Percentiles rank a stretch among this genome's conserved stretches.
phyloP scores from a whole-genome alignment of 1,140 invertebrate species.

The Caenorhabditis latens region DNA sequence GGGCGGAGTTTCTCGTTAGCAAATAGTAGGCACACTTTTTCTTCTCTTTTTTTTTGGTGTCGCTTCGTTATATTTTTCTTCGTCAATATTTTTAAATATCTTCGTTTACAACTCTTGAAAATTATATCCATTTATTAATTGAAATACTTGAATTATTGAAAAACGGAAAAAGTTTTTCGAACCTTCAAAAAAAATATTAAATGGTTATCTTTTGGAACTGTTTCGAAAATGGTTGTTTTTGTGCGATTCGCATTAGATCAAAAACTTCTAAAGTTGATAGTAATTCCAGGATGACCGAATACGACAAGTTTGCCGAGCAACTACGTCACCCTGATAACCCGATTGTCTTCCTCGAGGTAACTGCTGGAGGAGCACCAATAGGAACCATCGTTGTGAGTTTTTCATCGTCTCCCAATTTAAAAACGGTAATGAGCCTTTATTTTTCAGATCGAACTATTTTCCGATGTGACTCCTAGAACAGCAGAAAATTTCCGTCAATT shows the following conservation, averaged over 20 bases:
- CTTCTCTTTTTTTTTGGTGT: background rate
- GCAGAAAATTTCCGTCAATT: conserved; percentile 98
- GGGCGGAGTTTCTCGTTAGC: background rate
- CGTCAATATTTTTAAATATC: too few relatives aligned
- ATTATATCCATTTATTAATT: too few relatives aligned
- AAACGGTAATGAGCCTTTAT: background rate
- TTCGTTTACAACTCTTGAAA: too few relatives aligned
- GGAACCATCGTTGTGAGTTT: conserved; percentile 86
- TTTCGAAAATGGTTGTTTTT: too few relatives aligned
- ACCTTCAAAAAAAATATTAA: too few relatives aligned
- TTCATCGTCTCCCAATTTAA: background rate
- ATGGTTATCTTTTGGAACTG: too few relatives aligned
- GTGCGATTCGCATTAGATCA: too few relatives aligned
- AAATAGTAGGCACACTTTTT: background rate
- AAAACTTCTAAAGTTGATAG: too few relatives aligned
- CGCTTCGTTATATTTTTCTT: too few relatives aligned
- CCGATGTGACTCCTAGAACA: conserved; percentile 95
- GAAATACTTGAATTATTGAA: too few relatives aligned
- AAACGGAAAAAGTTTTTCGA: too few relatives aligned
- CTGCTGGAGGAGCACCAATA: conserved; percentile 83
- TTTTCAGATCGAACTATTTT: conserved; percentile 88
- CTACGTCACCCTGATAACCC: conserved; percentile 91
- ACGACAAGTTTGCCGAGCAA: conserved; percentile 75
- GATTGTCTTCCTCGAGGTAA: conserved; percentile 87
- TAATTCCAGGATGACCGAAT: conserved; percentile 72